Evolutionary conservation across 2,888 invertebrate genomes (phyloP).

Genomic region (Pheosia tremula): DNA sequence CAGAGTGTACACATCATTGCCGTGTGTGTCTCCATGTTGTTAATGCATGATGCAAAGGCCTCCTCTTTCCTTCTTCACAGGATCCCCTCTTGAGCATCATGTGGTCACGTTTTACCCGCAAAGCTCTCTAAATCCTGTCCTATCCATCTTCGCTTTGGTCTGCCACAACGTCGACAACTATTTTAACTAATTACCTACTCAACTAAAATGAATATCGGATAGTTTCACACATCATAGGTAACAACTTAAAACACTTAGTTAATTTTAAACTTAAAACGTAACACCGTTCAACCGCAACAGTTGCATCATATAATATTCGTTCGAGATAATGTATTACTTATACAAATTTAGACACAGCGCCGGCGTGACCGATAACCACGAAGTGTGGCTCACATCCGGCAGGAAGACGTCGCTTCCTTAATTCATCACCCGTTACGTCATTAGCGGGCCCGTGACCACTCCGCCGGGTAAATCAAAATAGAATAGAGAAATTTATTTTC

Average conservation of each 20-base stretch:
- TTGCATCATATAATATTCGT: conserved; percentile 6
- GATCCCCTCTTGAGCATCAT: too few species aligned
- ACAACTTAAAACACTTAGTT: conserved; percentile 5
- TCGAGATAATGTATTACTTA: neutral
- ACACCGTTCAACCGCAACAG: neutral
- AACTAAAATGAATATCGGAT: neutral
- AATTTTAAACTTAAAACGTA: conserved; percentile 1
- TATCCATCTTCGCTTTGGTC: too few species aligned
- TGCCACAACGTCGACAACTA: too few species aligned
- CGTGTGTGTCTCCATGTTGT: too few species aligned
- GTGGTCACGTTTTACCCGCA: too few species aligned
- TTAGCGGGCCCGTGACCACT: conserved; percentile 26
- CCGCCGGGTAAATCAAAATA: conserved; percentile 23
- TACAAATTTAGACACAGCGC: conserved; percentile 11
- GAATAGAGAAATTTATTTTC: neutral
- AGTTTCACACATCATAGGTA: conserved; percentile 1
- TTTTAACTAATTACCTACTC: neutral
- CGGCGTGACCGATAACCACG: conserved; percentile 34
- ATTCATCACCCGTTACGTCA: conserved; percentile 45
- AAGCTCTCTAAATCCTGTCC: too few species aligned
- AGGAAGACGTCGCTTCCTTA: conserved; percentile 43
- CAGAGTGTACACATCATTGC: too few species aligned
- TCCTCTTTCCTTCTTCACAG: too few species aligned
- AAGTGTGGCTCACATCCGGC: conserved; percentile 44
- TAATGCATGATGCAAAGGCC: too few species aligned